Evolutionary conservation across 2,888 invertebrate genomes (phyloP).

Genomic region (Pristionchus mayeri): DNA sequence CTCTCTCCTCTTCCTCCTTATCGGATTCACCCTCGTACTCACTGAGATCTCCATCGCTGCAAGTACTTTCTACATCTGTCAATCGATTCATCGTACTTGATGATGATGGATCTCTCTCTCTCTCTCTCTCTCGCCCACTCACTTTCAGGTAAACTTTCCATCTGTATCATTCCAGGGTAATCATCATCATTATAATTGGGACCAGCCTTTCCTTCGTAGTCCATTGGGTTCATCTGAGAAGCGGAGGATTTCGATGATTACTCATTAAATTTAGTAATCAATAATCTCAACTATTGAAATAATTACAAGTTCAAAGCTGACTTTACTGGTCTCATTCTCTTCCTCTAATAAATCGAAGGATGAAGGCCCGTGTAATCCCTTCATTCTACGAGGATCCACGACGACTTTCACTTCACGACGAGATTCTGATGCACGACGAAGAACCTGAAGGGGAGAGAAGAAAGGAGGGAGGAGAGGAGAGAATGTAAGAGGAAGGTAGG

Average conservation of each 20-base stretch:
- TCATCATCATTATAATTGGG: slow-evolving; percentile 50
- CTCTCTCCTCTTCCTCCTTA: neutral
- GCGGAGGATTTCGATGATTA: too few relatives aligned
- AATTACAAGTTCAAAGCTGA: neutral
- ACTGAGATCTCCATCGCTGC: slow-evolving; percentile 52
- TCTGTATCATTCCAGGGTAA: slow-evolving; percentile 58
- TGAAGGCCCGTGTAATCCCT: neutral
- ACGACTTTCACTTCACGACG: slow-evolving; percentile 64
- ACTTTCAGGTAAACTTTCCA: slow-evolving; percentile 74
- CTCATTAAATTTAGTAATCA: too few relatives aligned
- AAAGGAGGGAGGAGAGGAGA: neutral
- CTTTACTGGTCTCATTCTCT: neutral
- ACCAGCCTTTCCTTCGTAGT: neutral
- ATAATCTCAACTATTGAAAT: too few relatives aligned
- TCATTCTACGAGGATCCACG: slow-evolving; percentile 59
- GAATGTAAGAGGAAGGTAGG: too few relatives aligned
- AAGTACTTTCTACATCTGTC: too few relatives aligned
- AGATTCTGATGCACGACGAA: slow-evolving; percentile 66
- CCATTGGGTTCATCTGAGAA: neutral
- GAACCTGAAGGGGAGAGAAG: slow-evolving; percentile 55
- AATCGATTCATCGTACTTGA: too few relatives aligned
- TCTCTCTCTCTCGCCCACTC: too few relatives aligned
- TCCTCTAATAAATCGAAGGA: neutral
- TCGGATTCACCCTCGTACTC: neutral
- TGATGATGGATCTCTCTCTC: too few relatives aligned